Conservation (phyloP, 2,888 invertebrate genomes). For the Drosophila colorata region DNA sequence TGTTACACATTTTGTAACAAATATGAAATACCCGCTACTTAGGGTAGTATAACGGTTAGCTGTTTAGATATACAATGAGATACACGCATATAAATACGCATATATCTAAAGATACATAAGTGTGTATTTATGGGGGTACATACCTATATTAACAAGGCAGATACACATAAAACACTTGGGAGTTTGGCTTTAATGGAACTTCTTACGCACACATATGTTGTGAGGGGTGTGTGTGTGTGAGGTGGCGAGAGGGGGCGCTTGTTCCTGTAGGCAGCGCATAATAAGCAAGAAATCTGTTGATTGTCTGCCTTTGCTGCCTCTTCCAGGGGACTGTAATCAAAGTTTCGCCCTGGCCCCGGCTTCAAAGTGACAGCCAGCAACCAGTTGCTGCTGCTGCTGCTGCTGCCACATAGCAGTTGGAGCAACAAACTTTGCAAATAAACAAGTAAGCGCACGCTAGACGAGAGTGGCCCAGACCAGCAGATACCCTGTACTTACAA, state of each 20-base stretch:
- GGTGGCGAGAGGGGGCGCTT: not conserved
- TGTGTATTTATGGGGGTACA: too few species aligned
- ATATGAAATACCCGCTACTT: not conserved
- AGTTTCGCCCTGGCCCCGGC: slow-evolving; percentile 44
- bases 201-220: slow-evolving; percentile 50
- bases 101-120: slow-evolving; percentile 22
- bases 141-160: slow-evolving; percentile 20
- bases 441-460: not conserved
- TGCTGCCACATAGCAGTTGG: slow-evolving; percentile 1
- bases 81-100: slow-evolving; percentile 25
- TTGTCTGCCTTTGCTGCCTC: slow-evolving; percentile 29
- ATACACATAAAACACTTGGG: slow-evolving; percentile 65
- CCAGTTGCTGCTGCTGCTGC: slow-evolving; percentile 44
- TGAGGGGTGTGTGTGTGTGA: not conserved
- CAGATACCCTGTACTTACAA: too few species aligned
- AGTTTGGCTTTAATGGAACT: slow-evolving; percentile 63
- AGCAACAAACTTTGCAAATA: slow-evolving; percentile 30
- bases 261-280: slow-evolving; percentile 57
- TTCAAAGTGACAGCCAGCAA: slow-evolving; percentile 51
- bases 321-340: slow-evolving; percentile 54
- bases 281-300: slow-evolving; percentile 74
- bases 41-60: slow-evolving; percentile 15
- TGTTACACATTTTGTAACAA: not conserved
- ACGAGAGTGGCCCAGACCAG: too few species aligned
- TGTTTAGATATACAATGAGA: slow-evolving; percentile 32